Base-by-base conservation (phyloP, 2,113 vertebrate genomes). In the Neogobius melanostomus region DNA sequence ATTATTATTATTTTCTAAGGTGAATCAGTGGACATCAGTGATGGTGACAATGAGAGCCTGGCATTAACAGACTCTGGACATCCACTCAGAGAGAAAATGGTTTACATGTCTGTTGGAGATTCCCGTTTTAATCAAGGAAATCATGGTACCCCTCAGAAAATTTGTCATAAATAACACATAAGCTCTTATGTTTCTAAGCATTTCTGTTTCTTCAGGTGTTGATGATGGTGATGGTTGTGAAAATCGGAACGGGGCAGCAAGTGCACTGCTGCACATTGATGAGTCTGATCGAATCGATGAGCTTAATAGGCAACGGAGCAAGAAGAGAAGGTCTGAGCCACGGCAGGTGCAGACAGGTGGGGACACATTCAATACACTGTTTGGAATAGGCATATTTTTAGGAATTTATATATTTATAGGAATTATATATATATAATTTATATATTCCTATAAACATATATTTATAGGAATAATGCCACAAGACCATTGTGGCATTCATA, bases 291-390 rank as follows among this genome's bases (percentile, higher is more conserved):
- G 93, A 7, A 92, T 95, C 2, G 94, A 95, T 72, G 96, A 96
- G 82, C 91, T 97, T 83, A 92, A 88, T 65, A 94, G 95, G 84
- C 96, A 97, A 80, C 96, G 95, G 87, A 93, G 91, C 95, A 97
- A 96, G 90, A 98, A 87, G 83, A 95, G 95, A 85, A 93, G 96
- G 68, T 93, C 94, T 6, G 98, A 98, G 87, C 96, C 95, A 17
- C 94, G 96, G 72, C 98, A 98, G 83, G 97, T 98, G 83, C 98
- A 99, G 91, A 99, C 97, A 93, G 97, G 97, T 98, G 87, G 87
- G 64, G 8, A 1, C 64, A 12, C 8, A 67, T 11, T 59, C 51
- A 53, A 5, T 46, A 28, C 5, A 28, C 17, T 28, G 16, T 28
- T 21, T 36, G 28, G 1, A 36, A 2, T 36, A 4, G 16, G 16